These are phyloP conservation scores for Heliangelus exortis DNA, from an alignment of 2,797 vertebrate genomes.

Conservation along the genomic window DNA sequence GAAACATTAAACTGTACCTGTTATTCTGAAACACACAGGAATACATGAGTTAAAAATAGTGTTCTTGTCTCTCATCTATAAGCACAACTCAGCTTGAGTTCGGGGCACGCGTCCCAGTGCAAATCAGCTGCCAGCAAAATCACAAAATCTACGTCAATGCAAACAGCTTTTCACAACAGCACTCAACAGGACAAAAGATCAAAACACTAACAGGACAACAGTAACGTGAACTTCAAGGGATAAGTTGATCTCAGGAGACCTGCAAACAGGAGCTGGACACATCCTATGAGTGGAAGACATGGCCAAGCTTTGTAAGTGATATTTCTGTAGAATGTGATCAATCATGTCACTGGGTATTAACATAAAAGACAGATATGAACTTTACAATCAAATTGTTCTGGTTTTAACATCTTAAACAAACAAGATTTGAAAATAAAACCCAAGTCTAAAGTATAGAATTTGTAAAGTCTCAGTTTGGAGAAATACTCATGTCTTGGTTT, in stretches of 20 bases:
- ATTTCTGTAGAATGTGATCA: neutral
- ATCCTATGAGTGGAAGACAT: neutral
- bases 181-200: neutral
- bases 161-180: neutral
- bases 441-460: neutral
- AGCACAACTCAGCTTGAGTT: neutral
- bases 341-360: neutral
- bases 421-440: neutral
- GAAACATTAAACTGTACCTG: neutral
- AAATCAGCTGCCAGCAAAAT: neutral
- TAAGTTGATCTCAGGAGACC: neutral
- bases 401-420: neutral
- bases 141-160: neutral
- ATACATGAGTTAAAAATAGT: neutral
- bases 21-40: neutral
- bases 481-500: neutral
- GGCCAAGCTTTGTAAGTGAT: neutral
- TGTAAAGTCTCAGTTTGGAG: neutral
- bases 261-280: neutral
- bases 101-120: neutral
- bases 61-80: neutral
- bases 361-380: neutral
- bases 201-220: neutral
- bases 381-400: neutral
- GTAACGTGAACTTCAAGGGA: neutral